A percentile compares a stretch with the other conserved stretches of the same genome.
These are phyloP conservation scores for Channa striata DNA, from an alignment of 2,797 vertebrate species.

Conservation along the genomic window DNA sequence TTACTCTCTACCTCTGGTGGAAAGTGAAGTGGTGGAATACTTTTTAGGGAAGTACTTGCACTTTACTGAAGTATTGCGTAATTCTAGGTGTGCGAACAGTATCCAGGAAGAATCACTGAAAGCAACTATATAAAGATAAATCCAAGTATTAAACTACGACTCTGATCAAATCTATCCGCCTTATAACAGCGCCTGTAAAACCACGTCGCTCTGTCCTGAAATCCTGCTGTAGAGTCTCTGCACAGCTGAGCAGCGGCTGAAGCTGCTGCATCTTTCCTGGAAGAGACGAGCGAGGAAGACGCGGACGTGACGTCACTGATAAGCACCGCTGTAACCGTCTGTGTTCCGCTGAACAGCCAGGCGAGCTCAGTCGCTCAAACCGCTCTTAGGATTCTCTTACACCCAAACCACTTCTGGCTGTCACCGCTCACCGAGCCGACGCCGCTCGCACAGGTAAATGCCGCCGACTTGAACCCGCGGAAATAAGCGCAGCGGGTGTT, in stretches of 20 bases:
- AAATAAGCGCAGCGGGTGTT: background rate
- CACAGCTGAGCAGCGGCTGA: background rate
- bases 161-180: no score
- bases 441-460: slow-evolving; percentile 74
- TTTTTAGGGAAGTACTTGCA: no score
- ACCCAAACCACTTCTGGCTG: slow-evolving; percentile 32
- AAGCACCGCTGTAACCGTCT: slow-evolving; percentile 71
- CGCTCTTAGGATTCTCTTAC: slow-evolving; percentile 45
- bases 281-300: slow-evolving; percentile 5
- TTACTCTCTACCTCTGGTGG: no score
- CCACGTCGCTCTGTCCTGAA: no score
- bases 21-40: no score
- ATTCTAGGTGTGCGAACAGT: no score
- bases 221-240: background rate
- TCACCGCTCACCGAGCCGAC: slow-evolving; percentile 22
- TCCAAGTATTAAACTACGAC: no score
- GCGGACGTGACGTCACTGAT: slow-evolving; percentile 82
- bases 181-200: no score
- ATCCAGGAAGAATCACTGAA: no score
- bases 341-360: slow-evolving; percentile 72
- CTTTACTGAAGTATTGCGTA: no score
- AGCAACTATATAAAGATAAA: no score
- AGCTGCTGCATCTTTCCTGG: background rate
- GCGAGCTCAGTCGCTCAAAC: slow-evolving; percentile 57
- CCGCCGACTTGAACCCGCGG: background rate